Base-by-base conservation (phyloP, 2,888 invertebrate genomes). In the Homarus gammarus region DNA sequence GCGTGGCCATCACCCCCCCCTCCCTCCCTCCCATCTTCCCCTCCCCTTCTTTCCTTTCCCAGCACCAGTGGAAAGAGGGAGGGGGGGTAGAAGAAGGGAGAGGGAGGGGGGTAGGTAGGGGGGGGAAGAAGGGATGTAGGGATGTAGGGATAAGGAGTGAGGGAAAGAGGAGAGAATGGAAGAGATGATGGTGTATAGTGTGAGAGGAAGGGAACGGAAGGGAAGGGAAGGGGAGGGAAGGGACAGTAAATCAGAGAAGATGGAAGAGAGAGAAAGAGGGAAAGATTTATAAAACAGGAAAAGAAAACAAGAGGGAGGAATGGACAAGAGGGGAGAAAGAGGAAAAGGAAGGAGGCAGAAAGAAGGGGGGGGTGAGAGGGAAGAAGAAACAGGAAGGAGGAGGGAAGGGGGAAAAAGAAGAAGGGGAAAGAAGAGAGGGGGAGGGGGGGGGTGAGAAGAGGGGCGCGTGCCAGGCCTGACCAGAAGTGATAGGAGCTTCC, bases 401-500 rank as follows among this genome's bases (percentile, higher is more conserved):
- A 77, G 49, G 22, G 31, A 68, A 56, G 18, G 18, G n/a, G 18
- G 56, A 56, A 18, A 56, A 56, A 56, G 56, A 18, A 56, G 10
- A 56, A 18, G 56, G 10, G 12, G 40, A 40, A 73, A 40, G 40
- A 31, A 73, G 38, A 38, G 38, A 73, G 73, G 18, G 12, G 31
- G 73, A 73, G 73, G n/a, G 38, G 38, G 38, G 8, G 12, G 15
- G 36, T 36, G 79, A 33, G 75, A n/a, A n/a, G 40, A 15, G 1
- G 15, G 12, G 40, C 36, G 75, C 75, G 75, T 78, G 51, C 78
- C 8, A 33, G 44, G 84, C 84, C 84, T 84, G 84, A 73, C 84
- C 84, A 84, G 36, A 22, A 56, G 84, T 73, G 84, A 84, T 84
- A 84, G 84, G 38, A 68, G 70, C 38, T 10, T 31, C 36, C 51